phyloP scores from a whole-genome alignment of 2,797 vertebrate genomes.

The Girardinus metallicus region DNA sequence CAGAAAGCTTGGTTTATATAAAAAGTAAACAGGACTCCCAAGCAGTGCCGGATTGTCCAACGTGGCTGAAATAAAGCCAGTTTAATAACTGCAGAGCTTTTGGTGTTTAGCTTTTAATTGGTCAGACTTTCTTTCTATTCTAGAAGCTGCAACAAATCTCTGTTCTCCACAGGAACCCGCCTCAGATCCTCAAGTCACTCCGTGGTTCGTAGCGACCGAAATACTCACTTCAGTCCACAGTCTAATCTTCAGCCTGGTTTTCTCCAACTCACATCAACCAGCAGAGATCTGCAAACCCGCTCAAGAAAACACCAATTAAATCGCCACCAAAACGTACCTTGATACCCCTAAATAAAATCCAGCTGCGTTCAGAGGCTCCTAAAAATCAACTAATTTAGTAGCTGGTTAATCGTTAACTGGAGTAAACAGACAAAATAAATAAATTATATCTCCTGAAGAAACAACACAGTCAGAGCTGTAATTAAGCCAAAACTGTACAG shows the following conservation, averaged over 20 bases:
- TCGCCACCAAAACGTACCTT: neutral
- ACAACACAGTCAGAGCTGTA: no score
- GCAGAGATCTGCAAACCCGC: neutral
- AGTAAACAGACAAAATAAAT: neutral
- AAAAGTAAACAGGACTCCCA: neutral
- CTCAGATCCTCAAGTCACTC: neutral
- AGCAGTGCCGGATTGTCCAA: neutral
- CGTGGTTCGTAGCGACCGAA: neutral
- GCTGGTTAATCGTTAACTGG: no score
- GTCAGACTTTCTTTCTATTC: neutral
- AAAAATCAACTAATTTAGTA: neutral
- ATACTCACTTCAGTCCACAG: neutral
- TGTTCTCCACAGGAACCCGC: neutral
- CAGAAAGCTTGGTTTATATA: neutral
- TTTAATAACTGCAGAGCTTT: neutral
- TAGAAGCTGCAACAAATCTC: neutral
- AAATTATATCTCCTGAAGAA: no score
- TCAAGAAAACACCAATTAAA: neutral
- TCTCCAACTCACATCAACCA: neutral
- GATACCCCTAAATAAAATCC: neutral
- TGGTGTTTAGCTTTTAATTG: neutral
- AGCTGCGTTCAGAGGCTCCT: neutral
- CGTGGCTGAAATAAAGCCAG: neutral
- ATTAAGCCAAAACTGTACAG: no score
- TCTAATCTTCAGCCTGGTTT: neutral